These are phyloP conservation scores for Diglossa cyanea DNA, from an alignment of 2,797 vertebrate genomes.

Conservation along the genomic window DNA sequence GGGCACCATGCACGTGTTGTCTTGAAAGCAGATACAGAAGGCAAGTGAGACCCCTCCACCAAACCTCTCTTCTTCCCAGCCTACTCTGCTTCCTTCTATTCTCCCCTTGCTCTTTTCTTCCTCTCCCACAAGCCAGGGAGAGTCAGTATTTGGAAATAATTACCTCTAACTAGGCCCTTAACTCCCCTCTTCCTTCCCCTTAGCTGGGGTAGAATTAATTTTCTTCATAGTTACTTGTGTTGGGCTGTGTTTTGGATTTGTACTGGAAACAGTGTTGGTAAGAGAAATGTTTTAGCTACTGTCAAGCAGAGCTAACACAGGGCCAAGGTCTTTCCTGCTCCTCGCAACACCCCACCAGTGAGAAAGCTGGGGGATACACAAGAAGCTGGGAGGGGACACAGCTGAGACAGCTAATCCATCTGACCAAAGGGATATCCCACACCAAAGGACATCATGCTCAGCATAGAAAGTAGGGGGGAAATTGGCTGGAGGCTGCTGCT, in stretches of 20 bases:
- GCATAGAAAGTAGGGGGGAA: not conserved
- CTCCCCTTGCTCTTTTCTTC: not conserved
- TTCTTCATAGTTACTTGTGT: not conserved
- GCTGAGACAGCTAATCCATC: not conserved
- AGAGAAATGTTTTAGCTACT: not conserved
- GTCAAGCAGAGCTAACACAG: accelerated
- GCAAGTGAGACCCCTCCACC: not conserved
- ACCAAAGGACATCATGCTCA: accelerated
- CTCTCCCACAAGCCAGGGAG: not conserved
- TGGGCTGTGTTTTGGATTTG: not conserved
- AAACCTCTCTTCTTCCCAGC: not conserved
- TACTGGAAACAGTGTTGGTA: not conserved
- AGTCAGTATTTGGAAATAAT: not conserved
- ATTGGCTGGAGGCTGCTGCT: not conserved
- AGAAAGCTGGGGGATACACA: not conserved
- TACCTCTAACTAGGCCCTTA: not conserved
- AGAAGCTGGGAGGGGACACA: not conserved
- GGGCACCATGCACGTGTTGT: not conserved
- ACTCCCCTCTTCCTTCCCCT: not conserved
- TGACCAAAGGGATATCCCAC: not conserved
- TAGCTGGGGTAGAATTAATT: not conserved
- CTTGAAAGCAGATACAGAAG: not conserved
- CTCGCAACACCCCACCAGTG: not conserved
- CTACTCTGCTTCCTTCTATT: accelerated
- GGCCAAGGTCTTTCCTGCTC: not conserved